Percentiles rank a stretch among this genome's conserved stretches.
These are phyloP conservation scores for Momotus momota DNA, from an alignment of 2,797 vertebrate species.

Conservation along the genomic window DNA sequence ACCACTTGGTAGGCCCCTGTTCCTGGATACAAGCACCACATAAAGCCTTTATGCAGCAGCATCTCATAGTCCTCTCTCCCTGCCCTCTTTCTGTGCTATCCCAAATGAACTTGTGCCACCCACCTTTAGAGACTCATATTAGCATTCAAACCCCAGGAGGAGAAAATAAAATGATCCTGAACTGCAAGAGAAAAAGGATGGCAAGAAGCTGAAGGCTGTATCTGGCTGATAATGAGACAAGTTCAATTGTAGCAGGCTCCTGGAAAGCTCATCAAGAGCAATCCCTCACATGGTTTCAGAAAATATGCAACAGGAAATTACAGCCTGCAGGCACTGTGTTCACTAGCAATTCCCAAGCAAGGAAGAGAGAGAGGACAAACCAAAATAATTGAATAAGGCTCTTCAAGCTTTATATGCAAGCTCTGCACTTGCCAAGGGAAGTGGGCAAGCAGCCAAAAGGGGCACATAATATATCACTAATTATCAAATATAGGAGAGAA, in stretches of 20 bases:
- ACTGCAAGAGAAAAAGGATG: neutral
- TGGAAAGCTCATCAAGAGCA: slow-evolving; percentile 53
- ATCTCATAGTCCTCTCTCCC: neutral
- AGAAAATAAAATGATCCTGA: slow-evolving; percentile 2
- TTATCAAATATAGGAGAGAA: neutral
- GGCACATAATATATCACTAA: neutral
- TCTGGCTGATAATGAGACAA: slow-evolving; percentile 38
- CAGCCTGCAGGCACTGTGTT: slow-evolving; percentile 40
- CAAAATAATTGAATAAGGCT: slow-evolving; percentile 39
- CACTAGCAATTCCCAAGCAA: slow-evolving; percentile 40
- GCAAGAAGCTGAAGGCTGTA: slow-evolving; percentile 40
- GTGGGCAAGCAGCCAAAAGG: slow-evolving; percentile 18
- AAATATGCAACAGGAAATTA: slow-evolving; percentile 70
- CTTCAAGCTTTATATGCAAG: neutral
- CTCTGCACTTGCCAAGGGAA: neutral
- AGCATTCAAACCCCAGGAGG: neutral
- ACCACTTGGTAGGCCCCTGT: neutral
- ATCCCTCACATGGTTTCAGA: slow-evolving; percentile 48
- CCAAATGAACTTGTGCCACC: neutral
- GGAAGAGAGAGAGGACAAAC: slow-evolving; percentile 8
- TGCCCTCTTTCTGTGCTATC: neutral
- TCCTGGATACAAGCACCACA: neutral
- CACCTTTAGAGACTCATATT: neutral
- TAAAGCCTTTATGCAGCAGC: neutral
- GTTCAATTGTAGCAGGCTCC: slow-evolving; percentile 35